Evolutionary conservation across 2,113 vertebrate genomes (phyloP).

Genomic region (Platichthys flesus): DNA sequence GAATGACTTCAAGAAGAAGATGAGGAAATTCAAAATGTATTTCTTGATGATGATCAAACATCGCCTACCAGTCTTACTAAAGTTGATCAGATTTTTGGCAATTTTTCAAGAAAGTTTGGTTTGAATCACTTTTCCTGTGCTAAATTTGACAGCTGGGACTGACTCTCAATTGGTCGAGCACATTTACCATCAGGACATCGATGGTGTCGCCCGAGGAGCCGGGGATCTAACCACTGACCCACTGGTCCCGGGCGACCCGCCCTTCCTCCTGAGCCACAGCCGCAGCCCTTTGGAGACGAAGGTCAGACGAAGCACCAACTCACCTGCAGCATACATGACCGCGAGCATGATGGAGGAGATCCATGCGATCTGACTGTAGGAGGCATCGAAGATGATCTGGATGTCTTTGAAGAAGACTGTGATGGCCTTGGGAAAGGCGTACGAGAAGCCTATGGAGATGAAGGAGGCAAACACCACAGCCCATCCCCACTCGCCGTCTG

Average conservation of each 20-base stretch:
- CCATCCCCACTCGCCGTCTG: constrained; percentile 98
- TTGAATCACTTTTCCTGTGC: background rate
- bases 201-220: no score
- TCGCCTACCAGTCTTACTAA: no score
- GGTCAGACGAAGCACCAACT: constrained; percentile 40
- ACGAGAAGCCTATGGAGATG: constrained; percentile 98
- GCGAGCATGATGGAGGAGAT: constrained; percentile 98
- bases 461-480: constrained; percentile 90
- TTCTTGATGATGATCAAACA: no score
- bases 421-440: constrained; percentile 96
- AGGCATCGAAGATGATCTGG: constrained; percentile 89
- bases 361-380: constrained; percentile 94
- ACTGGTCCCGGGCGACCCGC: no score
- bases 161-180: no score
- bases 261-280: background rate
- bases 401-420: constrained; percentile 98
- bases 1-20: no score
- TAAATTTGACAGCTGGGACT: no score
- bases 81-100: no score
- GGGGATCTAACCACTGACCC: no score
- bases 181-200: no score
- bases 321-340: constrained; percentile 99
- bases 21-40: no score
- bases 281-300: background rate
- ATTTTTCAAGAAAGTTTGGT: background rate